These are phyloP conservation scores for Meleagris gallopavo DNA, from an alignment of 2,113 vertebrate genomes.

Conservation along the genomic window DNA sequence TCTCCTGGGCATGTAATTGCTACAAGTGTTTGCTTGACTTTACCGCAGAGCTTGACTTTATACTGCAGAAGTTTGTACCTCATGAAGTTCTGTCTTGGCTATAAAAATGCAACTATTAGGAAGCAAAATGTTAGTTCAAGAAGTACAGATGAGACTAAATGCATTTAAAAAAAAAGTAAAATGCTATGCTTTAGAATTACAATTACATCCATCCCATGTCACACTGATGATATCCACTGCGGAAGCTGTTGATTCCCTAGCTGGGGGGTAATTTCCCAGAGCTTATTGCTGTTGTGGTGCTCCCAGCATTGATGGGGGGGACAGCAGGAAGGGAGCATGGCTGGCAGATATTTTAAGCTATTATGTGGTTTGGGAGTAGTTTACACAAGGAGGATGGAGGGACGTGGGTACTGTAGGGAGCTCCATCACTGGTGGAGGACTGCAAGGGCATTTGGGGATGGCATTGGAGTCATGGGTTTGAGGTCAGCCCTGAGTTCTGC, in stretches of 20 bases:
- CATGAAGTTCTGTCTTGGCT: background rate
- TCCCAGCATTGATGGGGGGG: background rate
- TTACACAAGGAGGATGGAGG: accelerated
- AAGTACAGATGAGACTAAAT: background rate
- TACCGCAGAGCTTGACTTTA: background rate
- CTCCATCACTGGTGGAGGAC: background rate
- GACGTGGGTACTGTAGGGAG: accelerated
- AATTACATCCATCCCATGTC: background rate
- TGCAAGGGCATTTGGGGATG: background rate
- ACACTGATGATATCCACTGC: slow-evolving; percentile 6
- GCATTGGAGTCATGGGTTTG: background rate
- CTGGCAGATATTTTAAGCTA: slow-evolving; percentile 28
- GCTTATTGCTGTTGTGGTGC: background rate
- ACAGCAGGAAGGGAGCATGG: background rate
- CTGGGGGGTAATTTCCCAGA: slow-evolving; percentile 22
- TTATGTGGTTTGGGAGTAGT: slow-evolving; percentile 25
- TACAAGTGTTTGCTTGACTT: slow-evolving; percentile 32
- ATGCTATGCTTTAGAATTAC: background rate
- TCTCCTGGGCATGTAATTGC: slow-evolving; percentile 57
- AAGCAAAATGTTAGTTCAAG: background rate
- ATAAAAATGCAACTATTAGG: background rate
- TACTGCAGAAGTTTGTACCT: background rate
- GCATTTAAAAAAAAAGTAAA: background rate
- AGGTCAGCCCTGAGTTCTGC: accelerated
- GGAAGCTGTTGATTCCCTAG: slow-evolving; percentile 24